phyloP scores from a whole-genome alignment of 2,888 invertebrate species.

The Linnaemya tessellans region DNA sequence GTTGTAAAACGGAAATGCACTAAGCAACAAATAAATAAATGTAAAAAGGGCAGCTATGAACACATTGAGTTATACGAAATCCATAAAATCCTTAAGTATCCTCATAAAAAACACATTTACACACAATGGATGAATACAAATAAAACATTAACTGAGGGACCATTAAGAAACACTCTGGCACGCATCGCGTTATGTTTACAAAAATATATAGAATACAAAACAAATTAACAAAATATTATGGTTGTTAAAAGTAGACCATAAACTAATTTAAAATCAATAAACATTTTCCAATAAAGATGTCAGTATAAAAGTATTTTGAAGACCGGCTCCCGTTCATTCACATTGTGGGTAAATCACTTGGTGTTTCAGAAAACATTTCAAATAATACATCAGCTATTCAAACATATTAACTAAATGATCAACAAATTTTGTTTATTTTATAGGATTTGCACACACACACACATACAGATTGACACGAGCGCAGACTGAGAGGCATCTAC shows the following conservation, averaged over 20 bases:
- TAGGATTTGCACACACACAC: not conserved
- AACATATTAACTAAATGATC: not conserved
- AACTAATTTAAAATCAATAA: constrained; percentile 55
- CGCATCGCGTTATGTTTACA: not conserved
- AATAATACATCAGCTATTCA: constrained; percentile 1
- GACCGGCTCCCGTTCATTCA: not conserved
- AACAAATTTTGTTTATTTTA: not conserved
- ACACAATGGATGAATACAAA: constrained; percentile 5
- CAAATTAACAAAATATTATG: constrained; percentile 18
- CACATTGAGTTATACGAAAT: constrained; percentile 34
- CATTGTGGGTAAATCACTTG: constrained; percentile 4
- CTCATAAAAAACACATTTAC: constrained; percentile 42
- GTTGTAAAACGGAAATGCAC: constrained; percentile 18
- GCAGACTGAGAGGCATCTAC: not conserved
- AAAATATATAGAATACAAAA: constrained; percentile 31
- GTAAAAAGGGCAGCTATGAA: constrained; percentile 19
- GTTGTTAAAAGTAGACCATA: constrained; percentile 43
- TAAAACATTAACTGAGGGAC: constrained; percentile 1
- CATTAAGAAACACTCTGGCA: not conserved
- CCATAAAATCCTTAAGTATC: constrained; percentile 50
- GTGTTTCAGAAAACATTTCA: not conserved
- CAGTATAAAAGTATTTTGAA: constrained; percentile 40
- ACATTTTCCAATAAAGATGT: constrained; percentile 26
- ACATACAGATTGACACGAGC: not conserved
- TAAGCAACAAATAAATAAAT: constrained; percentile 6